Evolutionary conservation across 2,113 vertebrate genomes (phyloP).

Genomic region (Clarias macrocephalus): DNA sequence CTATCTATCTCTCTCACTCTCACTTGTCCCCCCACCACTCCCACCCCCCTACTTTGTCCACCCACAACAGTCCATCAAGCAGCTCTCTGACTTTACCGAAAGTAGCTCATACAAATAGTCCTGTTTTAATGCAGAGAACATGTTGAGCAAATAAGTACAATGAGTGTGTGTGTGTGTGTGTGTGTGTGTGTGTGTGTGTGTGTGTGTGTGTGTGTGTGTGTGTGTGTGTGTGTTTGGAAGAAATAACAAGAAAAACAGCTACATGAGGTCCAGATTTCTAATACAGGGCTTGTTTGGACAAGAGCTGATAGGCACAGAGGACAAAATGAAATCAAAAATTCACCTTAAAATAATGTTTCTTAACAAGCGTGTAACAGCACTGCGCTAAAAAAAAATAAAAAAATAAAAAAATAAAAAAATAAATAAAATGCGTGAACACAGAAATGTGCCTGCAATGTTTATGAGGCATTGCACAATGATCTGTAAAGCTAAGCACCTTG

Average conservation of each 20-base stretch:
- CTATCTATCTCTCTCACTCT: no score
- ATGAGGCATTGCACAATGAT: neutral
- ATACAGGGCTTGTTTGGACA: neutral
- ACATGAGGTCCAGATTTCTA: conserved; percentile 31
- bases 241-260: neutral
- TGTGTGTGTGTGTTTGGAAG: neutral
- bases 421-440: neutral
- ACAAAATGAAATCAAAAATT: conserved; percentile 37
- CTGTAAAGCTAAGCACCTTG: neutral
- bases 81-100: conserved; percentile 18
- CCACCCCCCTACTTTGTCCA: conserved; percentile 7
- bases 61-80: conserved; percentile 30
- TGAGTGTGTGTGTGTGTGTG: conserved; percentile 16
- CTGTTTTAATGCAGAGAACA: conserved; percentile 12
- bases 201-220: conserved; percentile 6
- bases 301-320: neutral
- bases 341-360: conserved; percentile 28
- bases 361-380: conserved; percentile 23
- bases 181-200: neutral
- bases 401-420: neutral
- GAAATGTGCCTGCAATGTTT: neutral
- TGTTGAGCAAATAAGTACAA: neutral
- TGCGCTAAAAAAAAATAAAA: neutral
- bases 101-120: conserved; percentile 28
- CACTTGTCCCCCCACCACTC: conserved; percentile 7